Evolutionary conservation across 2,797 vertebrate genomes (phyloP).

Genomic region (Poecilia wingei): DNA sequence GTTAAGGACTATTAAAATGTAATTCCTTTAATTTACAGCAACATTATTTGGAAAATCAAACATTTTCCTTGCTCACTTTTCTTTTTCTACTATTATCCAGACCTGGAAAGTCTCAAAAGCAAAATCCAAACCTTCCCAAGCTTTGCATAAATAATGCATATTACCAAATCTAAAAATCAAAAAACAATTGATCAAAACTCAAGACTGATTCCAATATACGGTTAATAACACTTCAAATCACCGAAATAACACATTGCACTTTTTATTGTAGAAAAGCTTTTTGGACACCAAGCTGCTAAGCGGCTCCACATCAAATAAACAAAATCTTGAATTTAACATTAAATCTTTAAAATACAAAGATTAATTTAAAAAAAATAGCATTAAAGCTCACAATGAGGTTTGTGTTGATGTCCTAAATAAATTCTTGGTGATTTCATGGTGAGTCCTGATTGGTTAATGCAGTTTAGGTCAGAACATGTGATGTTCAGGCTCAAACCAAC

Average conservation of each 20-base stretch:
- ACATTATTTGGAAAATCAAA: not conserved
- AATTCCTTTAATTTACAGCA: not conserved
- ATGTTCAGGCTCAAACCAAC: not conserved
- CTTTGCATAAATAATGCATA: not conserved
- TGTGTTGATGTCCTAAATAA: not conserved
- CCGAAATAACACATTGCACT: not conserved
- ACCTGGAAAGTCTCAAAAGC: not conserved
- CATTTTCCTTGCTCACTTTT: not conserved
- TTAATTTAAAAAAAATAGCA: not conserved
- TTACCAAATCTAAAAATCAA: not conserved
- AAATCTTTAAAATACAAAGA: not conserved
- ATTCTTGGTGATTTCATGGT: not conserved
- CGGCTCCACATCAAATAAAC: not conserved
- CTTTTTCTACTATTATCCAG: not conserved
- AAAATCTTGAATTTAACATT: not conserved
- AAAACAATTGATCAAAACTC: not conserved
- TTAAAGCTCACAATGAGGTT: not conserved
- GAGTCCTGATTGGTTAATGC: not conserved
- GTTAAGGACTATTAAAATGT: not conserved
- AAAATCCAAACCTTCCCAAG: not conserved
- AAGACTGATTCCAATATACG: too few species aligned
- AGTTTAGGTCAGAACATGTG: not conserved
- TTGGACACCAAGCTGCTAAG: not conserved
- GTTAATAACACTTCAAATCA: not conserved
- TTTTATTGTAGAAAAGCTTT: not conserved